Base-by-base conservation (phyloP, 2,888 invertebrate genomes). In the Drosophila koepferae region DNA sequence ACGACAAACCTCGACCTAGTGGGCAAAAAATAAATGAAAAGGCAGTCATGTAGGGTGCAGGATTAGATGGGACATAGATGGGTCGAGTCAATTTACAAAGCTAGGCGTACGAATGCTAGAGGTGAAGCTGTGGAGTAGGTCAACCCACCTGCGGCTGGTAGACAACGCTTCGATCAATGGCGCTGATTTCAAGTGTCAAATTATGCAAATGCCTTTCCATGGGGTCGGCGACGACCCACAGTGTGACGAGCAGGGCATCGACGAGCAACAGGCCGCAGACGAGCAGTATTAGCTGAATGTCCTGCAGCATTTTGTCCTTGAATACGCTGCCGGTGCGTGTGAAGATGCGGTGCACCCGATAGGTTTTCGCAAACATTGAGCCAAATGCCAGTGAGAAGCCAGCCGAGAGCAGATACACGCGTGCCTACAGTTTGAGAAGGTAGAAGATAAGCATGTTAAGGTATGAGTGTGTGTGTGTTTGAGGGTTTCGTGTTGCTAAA, bases 361-460 rank as follows among this genome's bases (percentile, higher is more conserved):
- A 98, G 0, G 98, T 98, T 94, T 98, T 98, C 4, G 98, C 97
- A 92, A 98, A 98, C 97, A 98, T 98, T 23, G 98, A 97, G 41
- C 98, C 98, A 91, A 98, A 98, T 1, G 98, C 97, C 81, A 98
- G 93, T 0, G 98, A 98, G 93, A 98, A 98, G 36, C 98, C 98
- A 54, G 97, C 97, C 3, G 98, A 97, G 58, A 98, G 94, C 60
- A 98, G 94, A 94, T 97, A 98, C 20, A 97, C 97, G 89, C 97
- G 95, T 55, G 96, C 96, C 98, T 98, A 94, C 93, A 75, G 69
- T 8, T 72, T 20, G 8, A 14, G n/a, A n/a, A 8, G 20, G 14
- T 10, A 23, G 14, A 31, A 41, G 75, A 23, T 14, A 4, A 43
- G 12, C 38, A 18, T 9, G 23, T 31, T 34, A 28, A 36, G 34